Base-by-base conservation (phyloP, 2,113 vertebrate genomes). In the Stictonetta naevosa region DNA sequence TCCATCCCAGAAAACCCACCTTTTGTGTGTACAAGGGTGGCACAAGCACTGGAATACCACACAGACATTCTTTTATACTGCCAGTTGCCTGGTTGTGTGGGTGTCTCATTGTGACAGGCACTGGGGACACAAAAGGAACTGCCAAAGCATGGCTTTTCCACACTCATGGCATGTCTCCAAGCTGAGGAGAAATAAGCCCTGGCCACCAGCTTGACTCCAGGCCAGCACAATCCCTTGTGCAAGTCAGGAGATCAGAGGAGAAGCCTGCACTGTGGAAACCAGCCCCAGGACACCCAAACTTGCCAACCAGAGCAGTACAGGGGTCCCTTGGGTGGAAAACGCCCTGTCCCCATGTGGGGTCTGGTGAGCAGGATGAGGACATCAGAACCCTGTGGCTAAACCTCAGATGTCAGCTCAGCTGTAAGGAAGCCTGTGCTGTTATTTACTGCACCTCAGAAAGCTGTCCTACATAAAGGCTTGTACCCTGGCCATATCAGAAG, bases 101-200 rank as follows among this genome's bases (percentile, higher is more conserved):
- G 23, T 26, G 67, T 56, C 40, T 76, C 38, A 23, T 3, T 48
- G 13, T 44, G 18, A 21, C 31, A 48, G 46, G 23, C 29, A 18
- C n/a, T 73, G 60, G 28, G 21, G 11, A 53, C 12, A 55, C 23
- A 68, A 46, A 16, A 75, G 52, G 38, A 44, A 42, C 7, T 34
- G 33, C 50, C 38, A 59, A 55, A 82, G 25, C 17, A 72, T 1
- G 1, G 15, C 7, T 94, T 1, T 67, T 53, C 36, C 50, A 40
- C 56, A 50, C 4, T 1, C 0, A 0, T 16, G 22, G 18, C 38
- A 46, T 0, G 1, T 8, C 12, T n/a, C 28, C 20, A 7, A 36
- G 3, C 3, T 50, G 36, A 86, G 13, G 23, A 44, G 82, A 53
- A 62, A 19, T 42, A 62, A 77, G 15, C 31, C 40, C 63, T 2